A percentile compares a stretch with the other conserved stretches of the same genome.
These are phyloP conservation scores for Drosophila planitibia DNA, from an alignment of 2,888 invertebrate genomes.

Conservation along the genomic window DNA sequence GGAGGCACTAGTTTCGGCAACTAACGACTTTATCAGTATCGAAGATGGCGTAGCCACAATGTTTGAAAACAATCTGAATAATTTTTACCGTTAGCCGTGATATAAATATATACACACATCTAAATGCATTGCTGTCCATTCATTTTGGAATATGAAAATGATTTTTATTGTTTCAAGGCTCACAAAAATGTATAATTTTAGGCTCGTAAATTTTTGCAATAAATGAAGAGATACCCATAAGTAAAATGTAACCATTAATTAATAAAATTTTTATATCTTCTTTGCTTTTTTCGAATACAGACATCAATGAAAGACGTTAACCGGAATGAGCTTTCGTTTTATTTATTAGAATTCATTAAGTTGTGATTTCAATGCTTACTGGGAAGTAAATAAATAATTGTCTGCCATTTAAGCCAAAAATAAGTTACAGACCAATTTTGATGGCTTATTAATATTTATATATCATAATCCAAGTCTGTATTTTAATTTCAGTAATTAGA, in stretches of 20 bases:
- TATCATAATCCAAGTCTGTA: background rate
- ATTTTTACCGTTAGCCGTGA: slow-evolving; percentile 35
- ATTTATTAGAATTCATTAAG: background rate
- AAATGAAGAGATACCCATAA: background rate
- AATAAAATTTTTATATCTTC: background rate
- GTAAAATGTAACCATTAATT: background rate
- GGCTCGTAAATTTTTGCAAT: background rate
- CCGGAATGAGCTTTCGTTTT: background rate
- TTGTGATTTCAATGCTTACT: background rate
- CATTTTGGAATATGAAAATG: background rate
- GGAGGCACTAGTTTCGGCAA: slow-evolving; percentile 40
- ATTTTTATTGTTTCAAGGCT: background rate
- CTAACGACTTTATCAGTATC: slow-evolving; percentile 53
- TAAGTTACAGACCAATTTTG: background rate
- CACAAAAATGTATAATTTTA: background rate
- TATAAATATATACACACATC: background rate
- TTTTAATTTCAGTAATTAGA: background rate
- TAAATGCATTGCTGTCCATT: slow-evolving; percentile 61
- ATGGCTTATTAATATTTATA: background rate
- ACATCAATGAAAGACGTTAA: background rate
- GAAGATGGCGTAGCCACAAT: slow-evolving; percentile 52
- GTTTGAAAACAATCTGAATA: slow-evolving; percentile 52
- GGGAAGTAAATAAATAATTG: background rate
- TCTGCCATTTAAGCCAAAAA: background rate
- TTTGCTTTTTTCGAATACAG: background rate